Evolutionary conservation across 2,888 invertebrate genomes (phyloP).

Genomic region (Neoscelio sp.): DNA sequence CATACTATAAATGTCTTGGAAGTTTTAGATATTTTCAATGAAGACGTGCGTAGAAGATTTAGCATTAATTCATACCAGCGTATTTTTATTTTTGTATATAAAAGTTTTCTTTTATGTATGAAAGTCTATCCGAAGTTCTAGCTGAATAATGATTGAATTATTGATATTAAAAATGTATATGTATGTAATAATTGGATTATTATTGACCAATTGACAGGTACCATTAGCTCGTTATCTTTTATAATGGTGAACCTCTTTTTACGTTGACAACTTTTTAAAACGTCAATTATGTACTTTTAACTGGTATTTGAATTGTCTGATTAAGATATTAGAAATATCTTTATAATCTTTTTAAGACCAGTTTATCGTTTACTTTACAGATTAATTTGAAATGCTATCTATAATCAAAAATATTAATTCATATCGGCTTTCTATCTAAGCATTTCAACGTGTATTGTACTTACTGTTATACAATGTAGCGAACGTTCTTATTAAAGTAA

Average conservation of each 20-base stretch:
- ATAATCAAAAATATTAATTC: too few species aligned
- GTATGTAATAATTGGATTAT: slow-evolving; percentile 32
- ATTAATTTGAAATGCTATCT: too few species aligned
- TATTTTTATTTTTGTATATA: background rate
- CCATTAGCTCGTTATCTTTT: slow-evolving; percentile 25
- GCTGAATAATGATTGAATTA: slow-evolving; percentile 29
- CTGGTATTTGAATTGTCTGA: slow-evolving; percentile 16
- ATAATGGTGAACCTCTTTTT: slow-evolving; percentile 45
- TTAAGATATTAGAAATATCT: slow-evolving; percentile 28
- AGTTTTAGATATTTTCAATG: background rate
- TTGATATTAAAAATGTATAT: slow-evolving; percentile 17
- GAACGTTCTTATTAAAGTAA: too few species aligned
- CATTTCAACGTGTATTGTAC: too few species aligned
- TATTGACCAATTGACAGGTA: slow-evolving; percentile 28
- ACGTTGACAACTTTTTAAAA: slow-evolving; percentile 32
- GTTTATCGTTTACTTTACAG: too few species aligned
- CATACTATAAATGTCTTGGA: too few species aligned
- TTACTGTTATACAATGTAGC: too few species aligned
- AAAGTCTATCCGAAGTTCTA: too few species aligned
- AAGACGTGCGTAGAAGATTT: background rate
- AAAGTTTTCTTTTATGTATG: background rate
- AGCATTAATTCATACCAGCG: too few species aligned
- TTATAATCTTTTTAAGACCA: slow-evolving; percentile 10
- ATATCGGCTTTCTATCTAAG: too few species aligned
- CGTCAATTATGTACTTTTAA: slow-evolving; percentile 13